Evolutionary conservation across 2,888 invertebrate species (phyloP).

Genomic region (Hypsopygia costalis): DNA sequence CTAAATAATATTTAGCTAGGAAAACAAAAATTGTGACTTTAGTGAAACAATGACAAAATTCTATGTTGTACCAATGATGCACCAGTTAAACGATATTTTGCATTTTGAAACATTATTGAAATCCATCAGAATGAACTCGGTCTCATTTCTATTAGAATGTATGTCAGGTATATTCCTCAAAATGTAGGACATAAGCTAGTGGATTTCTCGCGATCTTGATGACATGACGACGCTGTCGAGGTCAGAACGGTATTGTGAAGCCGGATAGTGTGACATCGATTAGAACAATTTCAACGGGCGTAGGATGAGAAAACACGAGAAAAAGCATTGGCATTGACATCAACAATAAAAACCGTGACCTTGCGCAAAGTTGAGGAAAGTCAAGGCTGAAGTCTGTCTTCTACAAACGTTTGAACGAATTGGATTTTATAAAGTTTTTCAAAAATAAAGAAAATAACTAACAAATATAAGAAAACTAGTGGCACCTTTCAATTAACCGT

Average conservation of each 20-base stretch:
- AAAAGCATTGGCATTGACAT: not conserved
- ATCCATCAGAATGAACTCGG: conserved; percentile 4
- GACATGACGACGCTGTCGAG: conserved; percentile 19
- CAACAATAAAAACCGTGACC: not conserved
- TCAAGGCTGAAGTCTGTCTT: not conserved
- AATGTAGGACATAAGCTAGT: conserved; percentile 12
- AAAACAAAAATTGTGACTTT: no score
- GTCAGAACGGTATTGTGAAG: conserved; percentile 13
- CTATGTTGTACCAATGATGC: no score
- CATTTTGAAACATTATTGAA: not conserved
- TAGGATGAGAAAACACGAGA: not conserved
- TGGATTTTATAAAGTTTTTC: no score
- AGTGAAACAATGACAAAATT: no score
- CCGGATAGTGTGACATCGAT: conserved; percentile 10
- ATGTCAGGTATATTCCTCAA: conserved; percentile 15
- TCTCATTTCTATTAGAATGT: conserved; percentile 11
- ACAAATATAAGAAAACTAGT: no score
- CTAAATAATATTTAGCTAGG: no score
- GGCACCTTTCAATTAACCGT: not conserved
- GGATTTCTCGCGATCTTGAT: conserved; percentile 25
- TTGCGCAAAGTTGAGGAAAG: not conserved
- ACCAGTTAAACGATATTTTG: no score
- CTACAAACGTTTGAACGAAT: no score
- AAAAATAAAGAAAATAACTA: no score
- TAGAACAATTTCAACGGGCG: not conserved